Conservation (phyloP, 2,888 invertebrate genomes). For the Elegia similella region DNA sequence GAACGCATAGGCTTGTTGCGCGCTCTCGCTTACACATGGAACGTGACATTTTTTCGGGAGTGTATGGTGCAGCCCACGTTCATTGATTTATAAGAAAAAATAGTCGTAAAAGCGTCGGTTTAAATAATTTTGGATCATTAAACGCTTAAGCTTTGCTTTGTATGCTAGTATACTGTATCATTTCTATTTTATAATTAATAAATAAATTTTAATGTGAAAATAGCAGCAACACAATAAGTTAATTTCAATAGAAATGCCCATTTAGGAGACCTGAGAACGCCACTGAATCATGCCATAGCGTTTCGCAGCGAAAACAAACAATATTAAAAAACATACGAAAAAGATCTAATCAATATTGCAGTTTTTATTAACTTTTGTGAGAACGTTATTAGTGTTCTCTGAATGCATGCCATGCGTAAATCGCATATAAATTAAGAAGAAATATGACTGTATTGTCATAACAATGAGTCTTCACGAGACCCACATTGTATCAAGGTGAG, state of each 20-base stretch:
- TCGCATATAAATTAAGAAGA: slow-evolving; percentile 16
- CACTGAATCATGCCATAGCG: background rate
- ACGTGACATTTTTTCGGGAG: no score
- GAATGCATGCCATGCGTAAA: background rate
- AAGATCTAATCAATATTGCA: slow-evolving; percentile 11
- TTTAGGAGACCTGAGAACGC: background rate
- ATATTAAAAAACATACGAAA: slow-evolving; percentile 1
- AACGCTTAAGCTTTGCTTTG: no score
- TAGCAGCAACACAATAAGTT: background rate
- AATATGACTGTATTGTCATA: slow-evolving; percentile 21
- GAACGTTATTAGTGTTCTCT: background rate
- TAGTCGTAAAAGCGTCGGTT: no score
- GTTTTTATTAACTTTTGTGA: slow-evolving; percentile 3
- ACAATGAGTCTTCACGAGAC: slow-evolving; percentile 17
- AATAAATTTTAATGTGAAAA: background rate
- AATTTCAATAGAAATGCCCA: background rate
- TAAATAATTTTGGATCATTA: no score
- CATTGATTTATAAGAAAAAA: no score
- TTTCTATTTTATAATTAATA: no score
- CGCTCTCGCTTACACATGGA: no score
- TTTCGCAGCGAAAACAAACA: background rate
- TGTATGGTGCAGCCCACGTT: no score
- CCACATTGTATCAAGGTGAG: slow-evolving; percentile 7
- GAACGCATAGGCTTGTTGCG: no score
- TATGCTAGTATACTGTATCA: no score